A percentile compares a stretch with the other conserved stretches of the same genome.
phyloP scores from a whole-genome alignment of 2,888 invertebrate species.

The Dicyrtomina minuta region DNA sequence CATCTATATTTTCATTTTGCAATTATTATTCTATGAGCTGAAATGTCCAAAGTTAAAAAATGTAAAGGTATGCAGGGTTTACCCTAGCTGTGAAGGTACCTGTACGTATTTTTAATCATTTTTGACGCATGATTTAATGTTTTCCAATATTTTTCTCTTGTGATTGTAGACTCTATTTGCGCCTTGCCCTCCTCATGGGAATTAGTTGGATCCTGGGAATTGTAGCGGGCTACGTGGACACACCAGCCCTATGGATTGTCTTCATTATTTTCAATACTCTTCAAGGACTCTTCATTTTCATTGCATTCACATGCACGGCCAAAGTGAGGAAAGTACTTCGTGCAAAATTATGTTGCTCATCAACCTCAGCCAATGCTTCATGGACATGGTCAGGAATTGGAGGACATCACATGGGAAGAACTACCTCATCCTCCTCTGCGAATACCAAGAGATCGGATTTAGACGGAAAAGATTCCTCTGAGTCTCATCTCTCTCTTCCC shows the following conservation, averaged over 20 bases:
- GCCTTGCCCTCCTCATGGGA: constrained; percentile 60
- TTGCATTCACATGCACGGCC: constrained; percentile 59
- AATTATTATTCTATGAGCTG: too few species aligned
- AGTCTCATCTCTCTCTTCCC: constrained; percentile 40
- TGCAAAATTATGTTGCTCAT: constrained; percentile 43
- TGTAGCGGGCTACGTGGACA: constrained; percentile 58
- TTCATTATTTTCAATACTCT: constrained; percentile 60
- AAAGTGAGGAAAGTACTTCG: constrained; percentile 55
- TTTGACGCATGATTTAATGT: too few species aligned
- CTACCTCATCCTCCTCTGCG: constrained; percentile 48
- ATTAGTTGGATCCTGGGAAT: constrained; percentile 60
- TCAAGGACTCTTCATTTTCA: constrained; percentile 60
- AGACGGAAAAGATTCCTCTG: constrained; percentile 47
- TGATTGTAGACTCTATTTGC: constrained; percentile 57
- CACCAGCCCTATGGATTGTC: constrained; percentile 58
- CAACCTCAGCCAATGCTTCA: constrained; percentile 42
- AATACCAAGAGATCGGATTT: constrained; percentile 49
- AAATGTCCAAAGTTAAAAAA: too few species aligned
- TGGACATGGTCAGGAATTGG: constrained; percentile 53
- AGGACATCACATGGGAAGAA: constrained; percentile 47
- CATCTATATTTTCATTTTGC: too few species aligned
- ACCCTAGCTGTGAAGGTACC: too few species aligned
- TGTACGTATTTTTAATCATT: too few species aligned
- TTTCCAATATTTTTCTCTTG: background rate
- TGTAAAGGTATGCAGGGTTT: too few species aligned